Percentiles rank a stretch among this genome's conserved stretches.
Conservation (phyloP, 1,140 invertebrate species). For the Platyscapa corneri region DNA sequence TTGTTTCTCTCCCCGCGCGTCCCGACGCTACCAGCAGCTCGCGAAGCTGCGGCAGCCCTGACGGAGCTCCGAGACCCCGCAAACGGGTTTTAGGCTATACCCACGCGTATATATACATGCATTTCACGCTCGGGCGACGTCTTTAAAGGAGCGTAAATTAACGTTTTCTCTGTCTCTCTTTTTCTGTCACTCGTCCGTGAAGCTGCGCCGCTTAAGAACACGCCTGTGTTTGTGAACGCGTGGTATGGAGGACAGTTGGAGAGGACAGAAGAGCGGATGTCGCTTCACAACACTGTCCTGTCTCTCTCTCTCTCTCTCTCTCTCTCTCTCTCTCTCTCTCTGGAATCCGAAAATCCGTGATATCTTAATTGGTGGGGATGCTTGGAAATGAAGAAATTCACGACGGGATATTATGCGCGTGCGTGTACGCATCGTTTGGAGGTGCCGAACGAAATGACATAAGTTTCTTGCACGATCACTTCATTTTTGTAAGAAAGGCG, state of each 20-base stretch:
- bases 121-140: conserved; percentile 63
- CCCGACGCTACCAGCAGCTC: not conserved
- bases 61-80: not conserved
- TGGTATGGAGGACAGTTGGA: not conserved
- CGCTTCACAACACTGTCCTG: not conserved
- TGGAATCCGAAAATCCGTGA: conserved; percentile 60
- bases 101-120: conserved; percentile 47
- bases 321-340: conserved; percentile 38
- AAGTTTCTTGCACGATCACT: conserved; percentile 22
- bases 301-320: not conserved
- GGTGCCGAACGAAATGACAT: conserved; percentile 37
- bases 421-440: not conserved
- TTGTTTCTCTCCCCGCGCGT: not conserved
- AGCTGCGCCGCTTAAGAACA: not conserved
- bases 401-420: conserved; percentile 15
- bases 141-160: conserved; percentile 67
- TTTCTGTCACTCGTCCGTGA: not conserved
- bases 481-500: not conserved
- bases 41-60: not conserved
- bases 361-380: conserved; percentile 62
- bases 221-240: not conserved
- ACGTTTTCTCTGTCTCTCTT: conserved; percentile 54
- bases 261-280: not conserved
- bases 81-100: conserved; percentile 65
- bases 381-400: conserved; percentile 13